Evolutionary conservation across 2,797 vertebrate species (phyloP), one percentile per base, ranked within the genome.

Genomic region (Sebastes flavidus): DNA sequence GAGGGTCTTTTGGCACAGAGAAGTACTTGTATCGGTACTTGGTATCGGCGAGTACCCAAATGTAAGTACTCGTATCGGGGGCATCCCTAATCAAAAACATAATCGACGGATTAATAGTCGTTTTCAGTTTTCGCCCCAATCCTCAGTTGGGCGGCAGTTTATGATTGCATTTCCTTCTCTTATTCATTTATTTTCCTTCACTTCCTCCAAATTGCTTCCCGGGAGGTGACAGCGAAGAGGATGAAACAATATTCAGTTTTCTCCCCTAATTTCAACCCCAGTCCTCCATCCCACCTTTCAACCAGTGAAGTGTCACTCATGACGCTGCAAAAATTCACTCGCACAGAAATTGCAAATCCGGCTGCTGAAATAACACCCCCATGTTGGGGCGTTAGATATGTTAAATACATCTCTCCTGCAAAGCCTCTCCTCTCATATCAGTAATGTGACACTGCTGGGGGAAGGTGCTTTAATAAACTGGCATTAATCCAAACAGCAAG

Each of bases 391-490:
- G 72, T 70, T 46, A 71, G 65, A 82, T 82, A 58, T 74, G 60
- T 80, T 82, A 73, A 81, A 82, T 55, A 56, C 72, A 66, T 65
- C 63, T 27, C 36, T 71, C 34, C 60, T 79, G 54, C 42, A 78
- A 72, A 78, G 61, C 30, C 3, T 25, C 61, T 42, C 14, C 42
- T 72, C 27, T 81, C 69, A 46, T 71, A 88, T 74, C 83, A 70
- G 72, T 52, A 24, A 66, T 32, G 56, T 78, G 70, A 80, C 71
- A 58, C 27, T 49, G 59, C 55, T 24, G 49, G 27, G 20, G 46
- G 54, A 85, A 68, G 16, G 54, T 56, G 56, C 49, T 72, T 72
- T 30, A 59, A 77, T 80, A 71, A 61, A 72, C 16, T 74, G 49
- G 34, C 52, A 25, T 46, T 49, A 49, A 49, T 76, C 16, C 38